Evolutionary conservation across 1,140 invertebrate species (phyloP).

Genomic region (Oncopodura yosiiana): DNA sequence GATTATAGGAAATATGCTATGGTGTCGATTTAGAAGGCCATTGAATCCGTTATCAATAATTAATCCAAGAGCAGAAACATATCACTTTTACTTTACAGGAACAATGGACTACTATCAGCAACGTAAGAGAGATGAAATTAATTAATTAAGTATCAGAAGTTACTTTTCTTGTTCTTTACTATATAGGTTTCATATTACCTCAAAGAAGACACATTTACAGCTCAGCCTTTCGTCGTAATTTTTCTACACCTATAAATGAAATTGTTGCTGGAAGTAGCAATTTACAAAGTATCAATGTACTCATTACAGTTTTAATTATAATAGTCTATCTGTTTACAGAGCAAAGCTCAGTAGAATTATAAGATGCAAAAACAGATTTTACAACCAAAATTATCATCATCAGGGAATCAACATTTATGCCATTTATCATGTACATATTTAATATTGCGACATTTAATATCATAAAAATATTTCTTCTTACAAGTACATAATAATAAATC

Average conservation of each 20-base stretch:
- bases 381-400: no score
- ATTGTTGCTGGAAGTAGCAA: constrained; percentile 7
- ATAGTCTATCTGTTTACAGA: neutral
- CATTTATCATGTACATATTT: neutral
- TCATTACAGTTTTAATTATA: constrained; percentile 3
- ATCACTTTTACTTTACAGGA: constrained; percentile 29
- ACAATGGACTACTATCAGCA: constrained; percentile 18
- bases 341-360: no score
- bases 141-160: neutral
- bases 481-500: neutral
- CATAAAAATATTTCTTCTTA: neutral
- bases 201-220: constrained; percentile 19
- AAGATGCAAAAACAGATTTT: no score
- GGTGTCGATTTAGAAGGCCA: constrained; percentile 27
- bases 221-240: constrained; percentile 26
- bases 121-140: constrained; percentile 3
- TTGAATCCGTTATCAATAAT: constrained; percentile 14
- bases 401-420: neutral
- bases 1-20: constrained; percentile 23
- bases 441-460: neutral
- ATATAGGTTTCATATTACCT: constrained; percentile 28
- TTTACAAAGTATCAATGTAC: neutral
- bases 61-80: constrained; percentile 12
- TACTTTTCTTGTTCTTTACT: neutral
- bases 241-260: constrained; percentile 26